Evolutionary conservation across 2,113 vertebrate genomes (phyloP), one percentile per base, ranked within the genome.

Genomic region (Triplophysa siluroides): DNA sequence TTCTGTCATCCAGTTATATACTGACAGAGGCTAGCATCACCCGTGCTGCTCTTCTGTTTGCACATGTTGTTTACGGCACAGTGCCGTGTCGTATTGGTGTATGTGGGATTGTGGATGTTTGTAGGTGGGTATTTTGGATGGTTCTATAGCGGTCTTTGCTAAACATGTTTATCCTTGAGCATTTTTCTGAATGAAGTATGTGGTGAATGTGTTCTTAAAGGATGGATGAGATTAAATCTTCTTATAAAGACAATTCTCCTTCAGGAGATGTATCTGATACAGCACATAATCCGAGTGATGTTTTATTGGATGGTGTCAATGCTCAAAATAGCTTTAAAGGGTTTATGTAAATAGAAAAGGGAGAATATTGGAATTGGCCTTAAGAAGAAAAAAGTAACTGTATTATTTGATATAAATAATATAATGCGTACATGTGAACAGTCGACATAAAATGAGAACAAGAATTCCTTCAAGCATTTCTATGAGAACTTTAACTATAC

Each of bases 1-100:
- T 83, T 85, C 83, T 80, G 79, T 70, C 76, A 69, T 67, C 52
- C 65, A 64, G 71, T 52, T 73, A 66, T 81, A 41, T 73, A 79
- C 26, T 77, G 47, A 77, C 72, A 81, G 65, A 67, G 80, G 58
- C 52, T 83, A 74, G 65, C 77, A 85, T 81, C 83, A 78, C 76
- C 79, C 23, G 38, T 71, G 47, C 69, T 52, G 65, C 24, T 38
- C 69, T 61, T 33, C 33, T 26, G 50, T 65, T 43, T 29, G 72
- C 12, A 62, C 54, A 73, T 26, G 60, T 60, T 76, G 41, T 64
- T 18, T 76, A 62, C 60, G 9, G 58, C 62, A 47, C 73, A 63
- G 23, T 50, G 60, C 29, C 18, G 26, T 56, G 70, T 56, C 56
- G 69, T 56, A 38, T 38, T 72, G 69, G 50, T 38, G 26, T 14